Conservation (phyloP, 2,888 invertebrate species). For the Caenorhabditis angaria region DNA sequence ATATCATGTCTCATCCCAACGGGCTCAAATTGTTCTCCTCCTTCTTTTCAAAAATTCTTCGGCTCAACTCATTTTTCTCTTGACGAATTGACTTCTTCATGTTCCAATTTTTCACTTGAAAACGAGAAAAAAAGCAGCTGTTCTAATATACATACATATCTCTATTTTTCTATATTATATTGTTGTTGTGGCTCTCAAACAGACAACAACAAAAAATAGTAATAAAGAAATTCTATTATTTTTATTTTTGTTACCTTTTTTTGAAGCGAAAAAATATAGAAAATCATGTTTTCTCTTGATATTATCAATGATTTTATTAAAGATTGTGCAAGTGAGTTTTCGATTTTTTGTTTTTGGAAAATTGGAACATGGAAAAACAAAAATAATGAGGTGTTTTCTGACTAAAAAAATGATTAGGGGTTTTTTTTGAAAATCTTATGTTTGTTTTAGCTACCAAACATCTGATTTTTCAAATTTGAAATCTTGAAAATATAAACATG, state of each 20-base stretch:
- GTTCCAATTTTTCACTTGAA: constrained; percentile 2
- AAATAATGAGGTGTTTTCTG: too few species aligned
- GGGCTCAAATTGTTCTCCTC: not conserved
- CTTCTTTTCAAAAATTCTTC: not conserved
- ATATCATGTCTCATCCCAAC: too few species aligned
- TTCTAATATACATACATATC: not conserved
- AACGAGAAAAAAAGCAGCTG: too few species aligned
- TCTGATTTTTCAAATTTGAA: too few species aligned
- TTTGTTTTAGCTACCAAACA: too few species aligned
- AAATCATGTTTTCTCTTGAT: not conserved
- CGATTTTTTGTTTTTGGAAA: too few species aligned
- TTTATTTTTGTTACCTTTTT: not conserved
- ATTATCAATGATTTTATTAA: not conserved
- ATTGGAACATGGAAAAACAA: too few species aligned
- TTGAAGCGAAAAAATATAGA: not conserved
- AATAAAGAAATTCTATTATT: not conserved
- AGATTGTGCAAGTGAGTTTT: not conserved
- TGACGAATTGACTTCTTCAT: constrained; percentile 4
- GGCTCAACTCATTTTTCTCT: constrained; percentile 1
- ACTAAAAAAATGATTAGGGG: too few species aligned
- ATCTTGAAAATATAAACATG: too few species aligned
- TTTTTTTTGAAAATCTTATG: too few species aligned
- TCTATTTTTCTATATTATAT: not conserved
- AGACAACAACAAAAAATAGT: too few species aligned
- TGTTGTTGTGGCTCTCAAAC: constrained; percentile 4